Base-by-base conservation (phyloP, 92 coral and sea anemone species). In the Palythoa grandiflora region DNA sequence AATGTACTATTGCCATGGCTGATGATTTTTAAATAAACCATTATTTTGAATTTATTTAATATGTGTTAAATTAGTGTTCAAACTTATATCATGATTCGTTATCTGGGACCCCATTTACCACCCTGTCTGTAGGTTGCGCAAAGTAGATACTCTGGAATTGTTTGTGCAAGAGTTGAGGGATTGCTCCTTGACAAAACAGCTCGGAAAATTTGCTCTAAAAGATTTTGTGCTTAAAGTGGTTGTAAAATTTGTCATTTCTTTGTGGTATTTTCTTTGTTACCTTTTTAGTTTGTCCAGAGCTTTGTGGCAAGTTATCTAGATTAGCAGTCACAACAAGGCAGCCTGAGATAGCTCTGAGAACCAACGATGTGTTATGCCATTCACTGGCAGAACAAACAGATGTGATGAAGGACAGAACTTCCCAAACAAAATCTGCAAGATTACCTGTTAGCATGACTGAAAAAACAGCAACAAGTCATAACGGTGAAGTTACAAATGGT, bases 391-490 rank as follows among this genome's bases (percentile, higher is more conserved):
- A 70, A 37, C 95, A 91, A 88, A 89, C 89, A 36, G 88, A 95
- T 83, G 91, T 91, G 89, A 91, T 91, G 94, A 91, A 57, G 92
- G 92, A 91, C 50, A 90, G 75, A 76, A 71, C 89, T 84, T 59
- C 71, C 61, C 75, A 77, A 75, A 86, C 79, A 74, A 44, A 44
- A 76, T 75, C 85, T 37, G 65, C 68, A 85, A 74, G 90, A 66
- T 76, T 83, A 88, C 81, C 92, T 51, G 80, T 81, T 65, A 89
- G 44, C 77, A 77, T 89, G 61, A 63, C 44, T 75, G 85, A 79
- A 68, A 73, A 57, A 87, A 13, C 28, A 28, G 17, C 74, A 80
- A 80, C 74, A 66, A 37, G 78, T 38, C 1, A n/a, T 2, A 68
- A 68, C 35, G 75, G 39, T 13, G 75, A 81, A 44, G 61, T 68